These are phyloP conservation scores for Gallinago paraguaiae DNA, from an alignment of 2,113 vertebrate genomes.

Conservation along the genomic window DNA sequence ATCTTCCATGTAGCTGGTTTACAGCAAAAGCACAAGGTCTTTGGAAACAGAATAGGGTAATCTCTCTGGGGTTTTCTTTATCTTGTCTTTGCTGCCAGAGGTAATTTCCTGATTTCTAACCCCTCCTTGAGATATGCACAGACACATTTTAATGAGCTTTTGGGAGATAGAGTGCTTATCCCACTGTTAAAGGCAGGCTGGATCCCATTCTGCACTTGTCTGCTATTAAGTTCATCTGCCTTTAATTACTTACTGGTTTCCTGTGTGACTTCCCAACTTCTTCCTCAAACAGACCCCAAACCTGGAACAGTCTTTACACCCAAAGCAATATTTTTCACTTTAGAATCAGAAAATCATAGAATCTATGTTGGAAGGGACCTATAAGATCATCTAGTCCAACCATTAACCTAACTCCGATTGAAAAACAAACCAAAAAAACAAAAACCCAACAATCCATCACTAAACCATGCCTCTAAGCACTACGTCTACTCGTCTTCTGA, in stretches of 20 bases:
- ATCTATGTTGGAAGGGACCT: too few species aligned
- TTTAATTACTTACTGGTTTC: not conserved
- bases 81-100: not conserved
- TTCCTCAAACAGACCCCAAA: not conserved
- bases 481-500: too few species aligned
- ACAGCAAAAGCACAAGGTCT: not conserved
- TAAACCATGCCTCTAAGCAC: too few species aligned
- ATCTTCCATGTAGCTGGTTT: not conserved
- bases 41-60: not conserved
- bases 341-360: not conserved
- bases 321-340: rapidly evolving
- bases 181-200: not conserved
- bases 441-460: too few species aligned
- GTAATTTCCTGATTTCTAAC: slow-evolving; percentile 10
- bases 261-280: not conserved
- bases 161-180: not conserved
- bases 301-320: not conserved
- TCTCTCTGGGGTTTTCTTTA: not conserved
- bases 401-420: too few species aligned
- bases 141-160: slow-evolving; percentile 2
- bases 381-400: too few species aligned
- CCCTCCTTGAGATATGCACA: not conserved
- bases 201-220: not conserved
- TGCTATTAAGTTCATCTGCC: not conserved
- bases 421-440: too few species aligned